Evolutionary conservation across 2,113 vertebrate genomes (phyloP).

Genomic region (Bufo gargarizans): DNA sequence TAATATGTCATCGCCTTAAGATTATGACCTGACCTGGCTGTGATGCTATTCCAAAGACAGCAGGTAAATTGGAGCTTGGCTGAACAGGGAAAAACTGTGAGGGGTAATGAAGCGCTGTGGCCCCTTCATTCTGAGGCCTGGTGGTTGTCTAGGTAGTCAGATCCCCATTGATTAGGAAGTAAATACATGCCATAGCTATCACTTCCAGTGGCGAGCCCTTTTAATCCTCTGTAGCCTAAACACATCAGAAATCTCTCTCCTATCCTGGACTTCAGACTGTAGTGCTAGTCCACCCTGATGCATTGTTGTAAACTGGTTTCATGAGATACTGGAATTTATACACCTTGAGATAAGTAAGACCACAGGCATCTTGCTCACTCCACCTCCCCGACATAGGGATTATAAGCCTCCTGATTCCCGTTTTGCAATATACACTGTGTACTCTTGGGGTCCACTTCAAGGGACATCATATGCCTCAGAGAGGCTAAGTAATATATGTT

Average conservation of each 20-base stretch:
- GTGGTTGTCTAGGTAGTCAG: not conserved
- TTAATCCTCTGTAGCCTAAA: not conserved
- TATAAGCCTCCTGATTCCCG: too few species aligned
- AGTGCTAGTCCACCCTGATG: not conserved
- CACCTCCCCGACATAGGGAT: too few species aligned
- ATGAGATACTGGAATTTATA: not conserved
- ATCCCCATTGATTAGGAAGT: not conserved
- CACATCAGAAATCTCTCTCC: not conserved
- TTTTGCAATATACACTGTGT: too few species aligned
- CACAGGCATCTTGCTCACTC: too few species aligned
- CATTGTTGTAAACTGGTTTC: not conserved
- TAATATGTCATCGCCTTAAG: not conserved
- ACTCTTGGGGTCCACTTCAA: too few species aligned
- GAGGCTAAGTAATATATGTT: too few species aligned
- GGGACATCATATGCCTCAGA: too few species aligned
- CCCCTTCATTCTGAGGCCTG: not conserved
- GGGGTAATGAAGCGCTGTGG: not conserved
- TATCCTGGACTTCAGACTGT: not conserved
- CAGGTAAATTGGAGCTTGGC: too few species aligned
- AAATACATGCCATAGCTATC: not conserved
- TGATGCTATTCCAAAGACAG: too few species aligned
- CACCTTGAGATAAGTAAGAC: not conserved
- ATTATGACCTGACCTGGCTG: too few species aligned
- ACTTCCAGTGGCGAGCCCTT: not conserved
- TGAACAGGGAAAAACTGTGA: too few species aligned